Conservation (phyloP, 1,140 invertebrate species). For the Scaptomyza montana region DNA sequence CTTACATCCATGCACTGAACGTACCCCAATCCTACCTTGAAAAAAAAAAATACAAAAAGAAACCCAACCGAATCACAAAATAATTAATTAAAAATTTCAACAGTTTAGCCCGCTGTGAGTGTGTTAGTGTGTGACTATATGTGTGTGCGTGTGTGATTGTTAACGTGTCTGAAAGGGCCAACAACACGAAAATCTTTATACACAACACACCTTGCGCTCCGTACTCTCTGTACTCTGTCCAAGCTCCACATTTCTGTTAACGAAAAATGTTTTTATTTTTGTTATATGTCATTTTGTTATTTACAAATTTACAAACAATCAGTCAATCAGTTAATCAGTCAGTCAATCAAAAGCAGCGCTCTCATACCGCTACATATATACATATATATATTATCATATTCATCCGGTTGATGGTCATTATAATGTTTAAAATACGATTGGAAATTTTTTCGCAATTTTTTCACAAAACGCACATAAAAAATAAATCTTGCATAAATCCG, state of each 20-base stretch:
- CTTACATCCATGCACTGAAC: conserved; percentile 4
- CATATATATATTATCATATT: conserved; percentile 51
- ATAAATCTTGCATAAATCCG: conserved; percentile 52
- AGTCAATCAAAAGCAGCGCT: conserved; percentile 53
- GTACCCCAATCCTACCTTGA: not conserved
- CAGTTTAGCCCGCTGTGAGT: conserved; percentile 2
- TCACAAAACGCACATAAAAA: conserved; percentile 71
- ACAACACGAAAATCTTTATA: conserved; percentile 11
- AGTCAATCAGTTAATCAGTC: conserved; percentile 44
- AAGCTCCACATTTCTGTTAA: conserved; percentile 77
- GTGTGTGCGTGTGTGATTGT: conserved; percentile 2
- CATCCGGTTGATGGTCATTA: conserved; percentile 80
- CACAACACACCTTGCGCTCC: conserved; percentile 15
- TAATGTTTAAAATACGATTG: conserved; percentile 26
- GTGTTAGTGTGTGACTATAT: not conserved
- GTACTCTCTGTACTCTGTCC: conserved; percentile 33
- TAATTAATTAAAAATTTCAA: conserved; percentile 8
- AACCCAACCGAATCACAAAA: conserved; percentile 17
- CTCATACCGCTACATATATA: conserved; percentile 57
- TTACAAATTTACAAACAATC: conserved; percentile 44
- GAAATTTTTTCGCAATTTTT: conserved; percentile 48
- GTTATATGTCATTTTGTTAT: conserved; percentile 71
- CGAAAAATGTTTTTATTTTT: conserved; percentile 84
- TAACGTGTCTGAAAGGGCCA: conserved; percentile 11
- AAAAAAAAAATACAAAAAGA: not conserved